phyloP scores from a whole-genome alignment of 2,797 vertebrate species.

The Hozukius guyotensis region DNA sequence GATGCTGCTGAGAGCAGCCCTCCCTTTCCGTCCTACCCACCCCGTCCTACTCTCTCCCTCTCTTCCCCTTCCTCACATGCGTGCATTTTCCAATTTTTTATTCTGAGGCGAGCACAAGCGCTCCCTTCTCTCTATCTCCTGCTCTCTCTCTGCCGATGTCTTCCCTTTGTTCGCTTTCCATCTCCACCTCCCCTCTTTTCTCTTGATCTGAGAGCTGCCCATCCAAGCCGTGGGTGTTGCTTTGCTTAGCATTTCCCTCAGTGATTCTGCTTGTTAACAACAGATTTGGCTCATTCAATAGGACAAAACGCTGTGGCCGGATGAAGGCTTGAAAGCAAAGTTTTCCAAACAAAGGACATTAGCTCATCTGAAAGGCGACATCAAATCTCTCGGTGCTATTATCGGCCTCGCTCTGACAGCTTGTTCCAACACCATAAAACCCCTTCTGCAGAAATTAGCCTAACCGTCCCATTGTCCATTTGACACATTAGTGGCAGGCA shows the following conservation, averaged over 20 bases:
- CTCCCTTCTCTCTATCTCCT: slow-evolving; percentile 22
- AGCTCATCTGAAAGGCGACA: slow-evolving; percentile 47
- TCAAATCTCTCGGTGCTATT: slow-evolving; percentile 48
- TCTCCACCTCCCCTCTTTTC: slow-evolving; percentile 42
- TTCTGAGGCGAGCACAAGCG: slow-evolving; percentile 22
- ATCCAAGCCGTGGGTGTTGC: slow-evolving; percentile 38
- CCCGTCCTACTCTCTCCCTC: slow-evolving; percentile 26
- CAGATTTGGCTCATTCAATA: slow-evolving; percentile 29
- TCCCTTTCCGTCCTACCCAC: slow-evolving; percentile 38
- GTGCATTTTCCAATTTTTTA: slow-evolving; percentile 26
- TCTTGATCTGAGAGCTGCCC: slow-evolving; percentile 43
- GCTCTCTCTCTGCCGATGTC: neutral
- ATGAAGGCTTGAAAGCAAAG: slow-evolving; percentile 43
- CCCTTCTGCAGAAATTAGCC: slow-evolving; percentile 58
- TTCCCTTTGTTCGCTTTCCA: slow-evolving; percentile 23
- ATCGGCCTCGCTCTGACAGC: slow-evolving; percentile 55
- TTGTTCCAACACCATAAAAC: slow-evolving; percentile 42
- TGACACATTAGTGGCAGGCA: slow-evolving; percentile 65
- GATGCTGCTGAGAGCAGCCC: slow-evolving; percentile 73
- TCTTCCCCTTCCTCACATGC: slow-evolving; percentile 23
- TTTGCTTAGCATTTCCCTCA: slow-evolving; percentile 30
- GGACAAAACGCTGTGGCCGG: slow-evolving; percentile 14
- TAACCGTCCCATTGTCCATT: slow-evolving; percentile 56
- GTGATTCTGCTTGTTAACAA: slow-evolving; percentile 22
- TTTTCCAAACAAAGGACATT: slow-evolving; percentile 17